Conservation (phyloP, 2,797 vertebrate species). For the Melanitta fusca region DNA sequence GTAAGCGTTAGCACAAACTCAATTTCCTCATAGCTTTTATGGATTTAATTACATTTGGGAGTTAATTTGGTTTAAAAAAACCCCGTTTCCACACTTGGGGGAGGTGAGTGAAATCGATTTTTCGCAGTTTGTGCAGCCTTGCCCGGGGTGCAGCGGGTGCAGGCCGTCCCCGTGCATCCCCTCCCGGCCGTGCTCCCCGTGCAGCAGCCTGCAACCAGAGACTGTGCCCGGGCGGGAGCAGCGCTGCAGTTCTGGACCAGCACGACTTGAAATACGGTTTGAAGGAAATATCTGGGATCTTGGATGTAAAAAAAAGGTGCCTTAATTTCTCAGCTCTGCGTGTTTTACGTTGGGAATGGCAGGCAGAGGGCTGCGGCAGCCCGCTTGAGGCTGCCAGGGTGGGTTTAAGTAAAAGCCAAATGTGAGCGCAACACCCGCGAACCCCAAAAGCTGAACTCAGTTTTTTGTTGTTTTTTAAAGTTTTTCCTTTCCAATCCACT, state of each 20-base stretch:
- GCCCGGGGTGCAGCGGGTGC: neutral
- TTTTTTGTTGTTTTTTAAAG: neutral
- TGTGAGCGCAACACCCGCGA: neutral
- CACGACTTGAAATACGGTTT: neutral
- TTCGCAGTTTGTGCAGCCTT: conserved; percentile 8
- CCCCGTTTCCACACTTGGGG: conserved; percentile 2
- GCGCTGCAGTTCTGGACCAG: rapidly evolving
- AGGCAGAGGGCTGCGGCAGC: neutral
- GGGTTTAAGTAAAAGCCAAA: neutral
- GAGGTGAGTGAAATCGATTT: conserved; percentile 38
- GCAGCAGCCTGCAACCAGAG: rapidly evolving
- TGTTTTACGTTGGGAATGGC: neutral
- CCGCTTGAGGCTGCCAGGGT: rapidly evolving
- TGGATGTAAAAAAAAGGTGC: neutral
- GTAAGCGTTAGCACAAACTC: neutral
- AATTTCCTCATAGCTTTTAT: conserved; percentile 45
- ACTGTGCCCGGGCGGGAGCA: neutral
- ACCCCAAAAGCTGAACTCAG: neutral
- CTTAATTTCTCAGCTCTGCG: neutral
- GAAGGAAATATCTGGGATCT: neutral
- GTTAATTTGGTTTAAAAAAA: conserved; percentile 50
- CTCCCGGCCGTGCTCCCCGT: rapidly evolving
- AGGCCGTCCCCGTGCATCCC: neutral
- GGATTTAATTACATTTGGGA: conserved; percentile 43
- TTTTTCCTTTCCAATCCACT: neutral